Evolutionary conservation across 2,113 vertebrate genomes (phyloP).

Genomic region (Cephalopterus ornatus): DNA sequence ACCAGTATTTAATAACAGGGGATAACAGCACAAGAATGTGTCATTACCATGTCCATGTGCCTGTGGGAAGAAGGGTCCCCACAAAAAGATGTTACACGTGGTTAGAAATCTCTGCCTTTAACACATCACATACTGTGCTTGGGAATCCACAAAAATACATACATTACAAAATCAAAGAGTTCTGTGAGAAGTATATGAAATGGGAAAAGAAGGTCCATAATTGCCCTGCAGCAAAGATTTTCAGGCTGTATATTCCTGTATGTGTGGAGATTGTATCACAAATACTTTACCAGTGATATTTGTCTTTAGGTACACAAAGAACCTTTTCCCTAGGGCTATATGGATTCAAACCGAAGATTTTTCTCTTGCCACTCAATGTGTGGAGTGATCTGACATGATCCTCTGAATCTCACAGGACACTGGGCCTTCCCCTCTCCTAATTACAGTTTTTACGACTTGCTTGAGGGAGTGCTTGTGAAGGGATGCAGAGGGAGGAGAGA

Average conservation of each 20-base stretch:
- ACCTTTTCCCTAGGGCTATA: not conserved
- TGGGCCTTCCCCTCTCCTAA: not conserved
- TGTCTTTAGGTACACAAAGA: not conserved
- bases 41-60: accelerated
- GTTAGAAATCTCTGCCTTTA: not conserved
- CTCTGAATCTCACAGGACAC: not conserved
- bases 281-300: not conserved
- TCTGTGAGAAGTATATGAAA: not conserved
- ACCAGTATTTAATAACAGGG: not conserved
- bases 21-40: not conserved
- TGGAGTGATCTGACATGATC: not conserved
- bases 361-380: not conserved
- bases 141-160: not conserved
- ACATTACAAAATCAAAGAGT: not conserved
- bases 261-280: accelerated
- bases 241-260: not conserved
- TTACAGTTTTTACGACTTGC: not conserved
- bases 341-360: not conserved
- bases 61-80: not conserved
- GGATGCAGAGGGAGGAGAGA: not conserved
- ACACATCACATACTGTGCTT: not conserved
- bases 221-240: not conserved
- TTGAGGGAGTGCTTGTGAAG: not conserved
- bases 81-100: not conserved
- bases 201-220: not conserved